Conservation (phyloP, 2,113 vertebrate genomes). For the Physeter macrocephalus region DNA sequence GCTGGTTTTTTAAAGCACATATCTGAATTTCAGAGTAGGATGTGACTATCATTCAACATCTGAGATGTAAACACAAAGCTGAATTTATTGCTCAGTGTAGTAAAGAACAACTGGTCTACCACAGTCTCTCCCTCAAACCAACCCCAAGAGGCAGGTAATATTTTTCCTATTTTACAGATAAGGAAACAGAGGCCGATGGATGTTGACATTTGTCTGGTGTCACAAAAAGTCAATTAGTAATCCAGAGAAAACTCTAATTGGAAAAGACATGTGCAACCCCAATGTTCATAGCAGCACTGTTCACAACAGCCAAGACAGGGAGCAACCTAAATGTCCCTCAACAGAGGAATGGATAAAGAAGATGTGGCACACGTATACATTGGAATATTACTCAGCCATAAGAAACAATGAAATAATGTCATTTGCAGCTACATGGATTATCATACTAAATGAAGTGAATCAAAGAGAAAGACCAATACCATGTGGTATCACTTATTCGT, state of each 20-base stretch:
- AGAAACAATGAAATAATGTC: background rate
- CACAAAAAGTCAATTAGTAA: background rate
- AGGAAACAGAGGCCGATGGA: background rate
- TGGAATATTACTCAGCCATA: background rate
- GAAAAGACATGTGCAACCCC: background rate
- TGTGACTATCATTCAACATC: background rate
- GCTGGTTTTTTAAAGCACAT: background rate
- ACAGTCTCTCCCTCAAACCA: background rate
- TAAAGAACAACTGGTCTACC: background rate
- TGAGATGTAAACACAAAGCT: background rate
- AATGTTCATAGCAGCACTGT: background rate
- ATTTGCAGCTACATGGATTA: background rate
- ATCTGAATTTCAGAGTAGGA: background rate
- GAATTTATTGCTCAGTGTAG: background rate
- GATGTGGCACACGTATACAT: rapidly evolving
- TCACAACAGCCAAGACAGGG: background rate
- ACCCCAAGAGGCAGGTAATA: background rate
- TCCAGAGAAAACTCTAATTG: background rate
- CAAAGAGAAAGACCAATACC: background rate
- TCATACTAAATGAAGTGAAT: background rate
- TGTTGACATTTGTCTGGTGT: background rate
- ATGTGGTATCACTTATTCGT: background rate
- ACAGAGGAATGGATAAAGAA: background rate
- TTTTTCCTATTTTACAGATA: background rate
- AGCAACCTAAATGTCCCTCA: background rate